Evolutionary conservation across 2,888 invertebrate genomes (phyloP).

Genomic region (Polymixis lichenea): DNA sequence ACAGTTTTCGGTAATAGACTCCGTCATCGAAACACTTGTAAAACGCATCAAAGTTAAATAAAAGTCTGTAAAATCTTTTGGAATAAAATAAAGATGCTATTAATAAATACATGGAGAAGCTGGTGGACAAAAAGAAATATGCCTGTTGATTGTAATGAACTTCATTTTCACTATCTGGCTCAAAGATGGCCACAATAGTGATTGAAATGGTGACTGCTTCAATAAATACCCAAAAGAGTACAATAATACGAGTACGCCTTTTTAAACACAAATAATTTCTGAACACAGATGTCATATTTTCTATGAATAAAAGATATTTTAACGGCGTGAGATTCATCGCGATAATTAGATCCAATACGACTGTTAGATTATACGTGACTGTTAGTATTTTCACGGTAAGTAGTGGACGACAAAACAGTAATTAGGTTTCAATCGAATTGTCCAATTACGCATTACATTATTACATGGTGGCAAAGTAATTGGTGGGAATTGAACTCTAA

Average conservation of each 20-base stretch:
- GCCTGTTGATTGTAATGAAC: neutral
- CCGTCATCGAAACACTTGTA: constrained; percentile 33
- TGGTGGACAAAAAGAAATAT: constrained; percentile 35
- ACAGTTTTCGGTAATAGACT: constrained; percentile 32
- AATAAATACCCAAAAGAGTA: constrained; percentile 32
- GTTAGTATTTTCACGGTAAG: neutral
- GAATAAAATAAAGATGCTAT: constrained; percentile 43
- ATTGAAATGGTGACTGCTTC: constrained; percentile 4
- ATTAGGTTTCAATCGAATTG: constrained; percentile 30
- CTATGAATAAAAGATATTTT: constrained; percentile 58
- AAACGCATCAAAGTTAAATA: constrained; percentile 51
- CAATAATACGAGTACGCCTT: constrained; percentile 41
- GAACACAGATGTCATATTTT: constrained; percentile 64
- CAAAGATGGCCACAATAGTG: neutral
- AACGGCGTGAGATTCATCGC: constrained; percentile 57
- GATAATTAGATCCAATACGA: neutral
- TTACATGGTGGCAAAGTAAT: constrained; percentile 34
- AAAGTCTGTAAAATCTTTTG: constrained; percentile 42
- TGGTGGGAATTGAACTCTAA: constrained; percentile 42
- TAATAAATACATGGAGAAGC: constrained; percentile 52
- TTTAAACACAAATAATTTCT: constrained; percentile 61
- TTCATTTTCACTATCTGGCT: neutral
- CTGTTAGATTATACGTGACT: constrained; percentile 1
- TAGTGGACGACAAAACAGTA: neutral
- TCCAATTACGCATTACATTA: constrained; percentile 23